Base-by-base conservation (phyloP, 2,797 vertebrate genomes). In the Muraenolepis orangiensis region DNA sequence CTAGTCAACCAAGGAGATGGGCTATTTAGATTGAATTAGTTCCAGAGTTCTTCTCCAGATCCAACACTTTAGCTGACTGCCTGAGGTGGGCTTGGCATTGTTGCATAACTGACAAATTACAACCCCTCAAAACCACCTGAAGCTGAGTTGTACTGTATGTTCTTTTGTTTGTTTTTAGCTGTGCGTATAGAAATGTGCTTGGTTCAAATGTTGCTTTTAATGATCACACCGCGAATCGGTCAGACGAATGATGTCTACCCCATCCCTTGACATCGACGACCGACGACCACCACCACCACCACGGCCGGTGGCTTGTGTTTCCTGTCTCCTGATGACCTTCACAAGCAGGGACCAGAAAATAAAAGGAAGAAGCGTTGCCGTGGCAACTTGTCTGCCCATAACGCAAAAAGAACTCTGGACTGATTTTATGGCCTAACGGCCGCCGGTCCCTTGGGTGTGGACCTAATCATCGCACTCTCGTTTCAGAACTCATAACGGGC, bases 71-170 rank as follows among this genome's bases (percentile, higher is more conserved):
- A 77, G 80, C 75, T 20, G 4, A 73, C 80, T 61, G 4, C 72
- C 80, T 61, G 68, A 78, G 71, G 80, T 77, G 51, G 51, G 75
- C 76, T 78, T 84, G 82, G 72, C 75, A 81, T 72, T 69, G 74
- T 89, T 87, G 84, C 16, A 69, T 84, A 87, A 85, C 69, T 61
- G 18, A 30, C 71, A 69, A 66, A 78, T 69, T 70, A 34, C 7
- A 40, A 46, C 30, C 76, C 72, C 72, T 57, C 85, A 26, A 80
- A 51, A 73, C 8, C 26, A 34, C 69, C 78, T 73, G 72, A 29
- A 75, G 78, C 70, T 3, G 71, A 67, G 61, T 71, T 75, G 70
- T 51, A 80, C 79, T 75, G 12, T 23, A 16, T 38, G n/a, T 26
- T 38, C 16, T 32, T 32, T 69, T 10, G n/a, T n/a, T n/a, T 0